Conservation (phyloP, 2,797 vertebrate species). For the Poeciliopsis paucimaculata region DNA sequence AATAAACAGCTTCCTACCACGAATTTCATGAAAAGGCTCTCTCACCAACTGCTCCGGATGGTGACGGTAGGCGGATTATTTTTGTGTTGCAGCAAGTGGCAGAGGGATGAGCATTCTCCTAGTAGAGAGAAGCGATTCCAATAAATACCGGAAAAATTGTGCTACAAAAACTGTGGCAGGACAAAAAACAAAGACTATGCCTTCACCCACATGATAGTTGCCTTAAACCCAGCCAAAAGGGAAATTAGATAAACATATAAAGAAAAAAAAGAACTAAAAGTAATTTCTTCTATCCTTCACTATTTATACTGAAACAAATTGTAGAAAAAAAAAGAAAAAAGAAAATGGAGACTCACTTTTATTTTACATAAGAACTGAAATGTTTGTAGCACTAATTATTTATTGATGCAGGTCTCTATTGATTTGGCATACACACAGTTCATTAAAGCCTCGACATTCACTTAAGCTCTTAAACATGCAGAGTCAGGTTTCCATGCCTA, state of each 20-base stretch:
- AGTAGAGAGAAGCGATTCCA: background rate
- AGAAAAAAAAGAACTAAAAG: background rate
- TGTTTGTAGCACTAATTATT: conserved; percentile 31
- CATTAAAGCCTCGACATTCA: conserved; percentile 52
- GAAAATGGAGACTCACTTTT: conserved; percentile 8
- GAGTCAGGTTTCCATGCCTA: conserved; percentile 4
- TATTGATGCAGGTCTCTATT: conserved; percentile 36
- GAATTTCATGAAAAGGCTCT: background rate
- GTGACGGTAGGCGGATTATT: background rate
- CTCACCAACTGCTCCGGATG: background rate
- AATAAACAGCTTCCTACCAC: background rate
- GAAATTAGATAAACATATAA: background rate
- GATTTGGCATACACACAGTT: conserved; percentile 37
- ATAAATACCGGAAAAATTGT: background rate
- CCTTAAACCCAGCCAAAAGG: background rate
- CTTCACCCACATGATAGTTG: background rate
- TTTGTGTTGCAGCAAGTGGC: background rate
- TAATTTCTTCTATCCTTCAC: background rate
- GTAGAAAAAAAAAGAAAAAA: background rate
- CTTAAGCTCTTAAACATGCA: conserved; percentile 28
- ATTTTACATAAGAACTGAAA: conserved; percentile 7
- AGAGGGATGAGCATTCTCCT: background rate
- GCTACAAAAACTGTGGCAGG: background rate
- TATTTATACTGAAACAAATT: background rate
- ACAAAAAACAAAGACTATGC: background rate